These are phyloP conservation scores for Datnioides undecimradiatus DNA, from an alignment of 2,113 vertebrate species.

Conservation along the genomic window DNA sequence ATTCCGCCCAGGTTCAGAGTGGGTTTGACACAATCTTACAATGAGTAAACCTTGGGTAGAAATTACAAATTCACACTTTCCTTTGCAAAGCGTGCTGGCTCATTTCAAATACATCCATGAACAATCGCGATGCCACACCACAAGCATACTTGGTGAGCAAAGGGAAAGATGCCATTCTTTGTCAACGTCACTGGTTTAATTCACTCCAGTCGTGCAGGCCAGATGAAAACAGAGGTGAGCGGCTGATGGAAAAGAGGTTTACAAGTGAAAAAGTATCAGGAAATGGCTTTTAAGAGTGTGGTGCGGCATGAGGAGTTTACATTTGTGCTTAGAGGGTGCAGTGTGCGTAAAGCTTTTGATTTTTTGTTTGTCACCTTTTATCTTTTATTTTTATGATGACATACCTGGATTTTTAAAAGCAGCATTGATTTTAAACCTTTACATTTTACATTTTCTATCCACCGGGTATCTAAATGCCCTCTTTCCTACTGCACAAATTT, in stretches of 20 bases:
- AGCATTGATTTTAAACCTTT: background rate
- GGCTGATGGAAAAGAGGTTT: background rate
- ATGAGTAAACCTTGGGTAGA: background rate
- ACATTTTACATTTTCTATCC: background rate
- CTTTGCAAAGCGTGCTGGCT: background rate
- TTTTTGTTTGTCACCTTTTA: background rate
- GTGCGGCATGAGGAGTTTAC: background rate
- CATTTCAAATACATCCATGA: background rate
- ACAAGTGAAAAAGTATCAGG: background rate
- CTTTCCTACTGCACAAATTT: background rate
- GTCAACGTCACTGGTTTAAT: constrained; percentile 11
- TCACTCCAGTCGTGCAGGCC: background rate
- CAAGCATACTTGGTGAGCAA: background rate
- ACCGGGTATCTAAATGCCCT: background rate
- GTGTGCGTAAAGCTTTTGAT: background rate
- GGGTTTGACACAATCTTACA: background rate
- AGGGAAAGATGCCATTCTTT: background rate
- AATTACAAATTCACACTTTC: no score
- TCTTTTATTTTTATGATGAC: background rate
- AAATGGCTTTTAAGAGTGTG: background rate
- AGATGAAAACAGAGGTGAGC: constrained; percentile 1
- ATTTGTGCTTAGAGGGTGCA: background rate
- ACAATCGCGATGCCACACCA: background rate
- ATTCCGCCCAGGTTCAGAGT: background rate
- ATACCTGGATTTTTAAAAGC: background rate